Evolutionary conservation across 2,113 vertebrate species (phyloP), one percentile per base, ranked within the genome.

Genomic region (Apeltes quadracus): DNA sequence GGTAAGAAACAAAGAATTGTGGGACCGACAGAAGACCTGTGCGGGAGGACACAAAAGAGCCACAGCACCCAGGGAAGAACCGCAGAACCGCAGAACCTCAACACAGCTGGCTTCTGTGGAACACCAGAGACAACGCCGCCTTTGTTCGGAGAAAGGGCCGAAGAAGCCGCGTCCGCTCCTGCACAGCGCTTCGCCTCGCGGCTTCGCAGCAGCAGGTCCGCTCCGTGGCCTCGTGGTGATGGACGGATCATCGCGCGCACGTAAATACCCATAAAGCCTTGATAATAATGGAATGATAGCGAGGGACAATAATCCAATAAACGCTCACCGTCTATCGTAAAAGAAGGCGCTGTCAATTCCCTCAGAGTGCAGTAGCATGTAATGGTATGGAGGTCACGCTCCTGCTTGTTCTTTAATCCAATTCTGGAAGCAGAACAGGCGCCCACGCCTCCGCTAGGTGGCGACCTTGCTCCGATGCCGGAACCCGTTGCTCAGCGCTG

Each of bases 1-100:
- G 15, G 41, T 15, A 15, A 43, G 5, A 43, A 13, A 43, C 15
- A 41, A 41, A 41, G 13, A 39, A 12, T 39, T 39, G 38, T 7
- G 69, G 86, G 93, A 90, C 91, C 92, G 91, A 89, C 78, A 79
- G 63, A 69, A 79, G 91, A 34, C 93, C 74, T 66, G 92, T 90
- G 89, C 85, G 53, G 86, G 89, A 90, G 83, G 80, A 75, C 62
- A 76, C 71, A 44, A 82, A 78, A 46, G 75, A 82, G 58, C 13
- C 34, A 68, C 82, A 61, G 80, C 85, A 80, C 70, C 69, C 50
- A 16, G 46, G 66, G 61, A 75, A 68, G 46, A 63, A 67, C 48
- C 64, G 78, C 71, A 68, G 76, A 87, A 43, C 43, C 75, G 46
- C 72, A 84, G 70, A 34, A 34, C 32, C 32, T 1, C 32, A 34